A percentile compares a stretch with the other conserved stretches of the same genome.
phyloP scores from a whole-genome alignment of 1,140 invertebrate genomes.

The Agraylea sexmaculata region DNA sequence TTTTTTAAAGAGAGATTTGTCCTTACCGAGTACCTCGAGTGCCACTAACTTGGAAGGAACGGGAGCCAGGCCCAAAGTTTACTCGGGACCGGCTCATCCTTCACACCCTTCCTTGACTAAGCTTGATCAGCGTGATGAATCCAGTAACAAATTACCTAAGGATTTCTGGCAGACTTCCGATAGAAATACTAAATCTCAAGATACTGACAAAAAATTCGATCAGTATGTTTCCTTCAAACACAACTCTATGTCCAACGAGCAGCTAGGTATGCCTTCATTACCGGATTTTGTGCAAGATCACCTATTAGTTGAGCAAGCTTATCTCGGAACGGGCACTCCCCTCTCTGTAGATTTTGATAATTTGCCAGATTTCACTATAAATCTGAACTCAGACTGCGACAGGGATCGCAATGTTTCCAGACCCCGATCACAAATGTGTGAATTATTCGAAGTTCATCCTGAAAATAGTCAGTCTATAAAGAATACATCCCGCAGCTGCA shows the following conservation, averaged over 20 bases:
- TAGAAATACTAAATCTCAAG: conserved; percentile 33
- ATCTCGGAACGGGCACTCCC: conserved; percentile 37
- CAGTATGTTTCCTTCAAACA: conserved; percentile 31
- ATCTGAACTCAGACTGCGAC: conserved; percentile 24
- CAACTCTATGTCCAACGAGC: conserved; percentile 32
- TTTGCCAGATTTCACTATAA: conserved; percentile 48
- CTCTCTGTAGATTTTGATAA: conserved; percentile 39
- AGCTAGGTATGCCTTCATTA: conserved; percentile 39
- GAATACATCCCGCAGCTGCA: conserved; percentile 3
- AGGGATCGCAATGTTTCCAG: neutral
- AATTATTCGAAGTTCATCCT: neutral
- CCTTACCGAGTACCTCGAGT: conserved; percentile 32
- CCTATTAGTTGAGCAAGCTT: conserved; percentile 47
- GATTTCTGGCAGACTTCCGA: too few relatives aligned
- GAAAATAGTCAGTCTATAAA: neutral
- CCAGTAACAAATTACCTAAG: too few relatives aligned
- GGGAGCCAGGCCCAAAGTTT: conserved; percentile 37
- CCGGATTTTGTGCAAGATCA: conserved; percentile 59
- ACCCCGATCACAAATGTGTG: neutral
- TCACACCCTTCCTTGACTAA: too few relatives aligned
- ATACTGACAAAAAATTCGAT: conserved; percentile 30
- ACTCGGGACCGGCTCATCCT: conserved; percentile 34
- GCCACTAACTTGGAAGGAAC: conserved; percentile 38
- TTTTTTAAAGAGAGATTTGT: conserved; percentile 52
- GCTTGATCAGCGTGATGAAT: too few relatives aligned